Base-by-base conservation (phyloP, 2,888 invertebrate genomes). In the Synanthedon vespiformis region DNA sequence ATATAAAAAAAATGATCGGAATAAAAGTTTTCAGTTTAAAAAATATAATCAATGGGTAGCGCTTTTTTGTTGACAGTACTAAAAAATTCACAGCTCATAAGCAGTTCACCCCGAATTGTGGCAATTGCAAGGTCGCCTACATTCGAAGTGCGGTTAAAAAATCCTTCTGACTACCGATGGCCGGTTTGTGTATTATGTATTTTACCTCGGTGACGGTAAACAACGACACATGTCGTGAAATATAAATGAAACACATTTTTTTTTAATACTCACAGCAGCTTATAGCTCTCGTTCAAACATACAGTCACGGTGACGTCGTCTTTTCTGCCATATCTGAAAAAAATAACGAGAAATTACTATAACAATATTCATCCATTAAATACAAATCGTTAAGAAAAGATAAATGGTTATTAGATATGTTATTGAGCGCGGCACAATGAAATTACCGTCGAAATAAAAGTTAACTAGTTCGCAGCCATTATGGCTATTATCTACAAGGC, bases 91-190 rank as follows among this genome's bases (percentile, higher is more conserved):
- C 48, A 14, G 48, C 18, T 57, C 57, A 60, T 56, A 63, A 71
- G 72, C 67, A 64, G 82, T 70, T 81, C 75, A 77, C 81, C 79
- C 83, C 82, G 82, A 81, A 82, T 69, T 70, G 67, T 72, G 62
- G 67, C 68, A 62, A 64, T 56, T 57, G 66, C 83, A 82, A 85
- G 85, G 84, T 62, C 80, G 73, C 57, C 82, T 66, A 83, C 83
- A 77, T 76, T 83, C 83, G 70, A 77, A 48, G 48, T 48, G 16
- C 16, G 48, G 18, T 50, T 34, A 50, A 50, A 50, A 50, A 50
- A 49, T 10, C 14, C 49, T 16, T 18, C 49, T 18, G 16, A 49
- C 49, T 49, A 12, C 16, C 49, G 22, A 16, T 49, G 18, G 47
- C 49, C 49, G 49, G 22, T n/a, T n/a, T n/a, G 14, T 13, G 13